Evolutionary conservation across 2,113 vertebrate genomes (phyloP).

Genomic region (Callaeas wilsoni): DNA sequence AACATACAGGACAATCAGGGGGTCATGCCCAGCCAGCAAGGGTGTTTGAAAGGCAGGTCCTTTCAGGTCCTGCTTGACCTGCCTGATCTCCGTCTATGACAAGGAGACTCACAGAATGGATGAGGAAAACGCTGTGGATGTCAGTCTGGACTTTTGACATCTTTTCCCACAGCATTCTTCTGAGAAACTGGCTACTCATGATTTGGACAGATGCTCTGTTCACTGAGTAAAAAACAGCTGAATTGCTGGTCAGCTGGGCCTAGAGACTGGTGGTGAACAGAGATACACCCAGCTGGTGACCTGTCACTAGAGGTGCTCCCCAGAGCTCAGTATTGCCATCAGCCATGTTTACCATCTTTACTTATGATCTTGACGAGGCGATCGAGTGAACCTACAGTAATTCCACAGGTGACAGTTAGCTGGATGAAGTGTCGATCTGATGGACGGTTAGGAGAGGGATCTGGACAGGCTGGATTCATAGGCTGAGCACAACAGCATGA

Average conservation of each 20-base stretch:
- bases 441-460: not conserved
- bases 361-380: accelerated
- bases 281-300: not conserved
- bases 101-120: not conserved
- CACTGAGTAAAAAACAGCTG: not conserved
- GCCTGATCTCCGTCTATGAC: not conserved
- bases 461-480: not conserved
- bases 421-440: not conserved
- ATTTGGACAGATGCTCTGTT: not conserved
- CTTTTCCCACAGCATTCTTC: not conserved
- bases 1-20: not conserved
- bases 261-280: not conserved
- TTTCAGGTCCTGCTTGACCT: not conserved
- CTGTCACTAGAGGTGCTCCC: not conserved
- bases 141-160: not conserved
- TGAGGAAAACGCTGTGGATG: not conserved
- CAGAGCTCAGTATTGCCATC: not conserved
- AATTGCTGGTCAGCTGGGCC: not conserved
- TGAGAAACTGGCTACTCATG: not conserved
- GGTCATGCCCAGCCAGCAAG: not conserved
- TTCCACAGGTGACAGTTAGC: not conserved
- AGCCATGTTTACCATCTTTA: not conserved
- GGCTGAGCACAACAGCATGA: not conserved
- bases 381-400: not conserved
- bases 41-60: not conserved